Evolutionary conservation across 2,797 vertebrate species (phyloP), one percentile per base, ranked within the genome.

Genomic region (Tauraco hartlaubi): DNA sequence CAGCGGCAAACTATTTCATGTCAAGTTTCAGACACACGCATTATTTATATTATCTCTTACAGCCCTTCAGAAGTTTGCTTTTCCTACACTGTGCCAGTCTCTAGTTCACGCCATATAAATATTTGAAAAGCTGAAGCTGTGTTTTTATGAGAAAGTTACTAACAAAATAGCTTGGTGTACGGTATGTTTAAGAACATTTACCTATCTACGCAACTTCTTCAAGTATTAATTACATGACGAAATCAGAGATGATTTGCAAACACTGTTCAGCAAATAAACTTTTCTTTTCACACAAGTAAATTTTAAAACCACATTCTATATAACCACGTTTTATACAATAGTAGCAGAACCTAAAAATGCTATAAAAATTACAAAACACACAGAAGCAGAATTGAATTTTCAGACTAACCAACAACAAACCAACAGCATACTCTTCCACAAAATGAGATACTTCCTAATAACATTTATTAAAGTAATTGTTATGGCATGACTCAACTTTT

Each of bases 401-500:
- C 59, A 85, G 67, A 58, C 37, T 71, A 75, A 48, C 23, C 20
- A 79, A 41, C 43, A 62, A 73, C 20, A 61, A 94, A 77, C 29
- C 31, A 84, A 63, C 5, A 63, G 44, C 77, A 56, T 52, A 26
- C 55, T 78, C 1, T 2, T 71, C 67, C 67, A 85, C 56, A 73
- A 77, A 76, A 79, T 29, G 15, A 79, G 63, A 46, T 67, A 56
- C 59, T 92, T 96, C 90, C 96, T 93, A 94, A 48, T 77, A 86
- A 59, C 74, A 84, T 88, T 86, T 92, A 88, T 90, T 83, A 73
- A 93, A 91, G 63, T 72, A 88, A 93, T 74, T 96, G 63, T 73
- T 91, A 87, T 39, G 4, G 6, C 46, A 92, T 92, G 91, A 97
- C 67, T 96, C 76, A 92, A 82, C 71, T 74, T 92, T 91, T 91